Percentiles rank a stretch among this genome's conserved stretches.
These are phyloP conservation scores for Oreortyx pictus DNA, from an alignment of 2,797 vertebrate genomes.

Conservation along the genomic window DNA sequence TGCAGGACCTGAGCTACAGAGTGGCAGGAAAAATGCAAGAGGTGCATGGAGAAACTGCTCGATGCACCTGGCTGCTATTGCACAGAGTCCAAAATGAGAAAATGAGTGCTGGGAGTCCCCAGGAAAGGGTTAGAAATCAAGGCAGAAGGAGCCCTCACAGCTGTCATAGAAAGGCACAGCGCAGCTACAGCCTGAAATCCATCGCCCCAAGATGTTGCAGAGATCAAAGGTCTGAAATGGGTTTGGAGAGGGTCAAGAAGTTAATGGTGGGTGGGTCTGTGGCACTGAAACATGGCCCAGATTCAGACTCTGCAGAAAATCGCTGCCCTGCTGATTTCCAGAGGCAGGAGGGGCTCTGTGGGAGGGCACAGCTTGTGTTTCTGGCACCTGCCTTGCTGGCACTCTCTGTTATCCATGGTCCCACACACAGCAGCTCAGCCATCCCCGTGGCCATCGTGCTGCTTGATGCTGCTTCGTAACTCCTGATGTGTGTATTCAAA, in stretches of 20 bases:
- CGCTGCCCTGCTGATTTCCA: not conserved
- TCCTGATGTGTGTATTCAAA: not conserved
- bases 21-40: not conserved
- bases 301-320: not conserved
- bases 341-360: not conserved
- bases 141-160: not conserved
- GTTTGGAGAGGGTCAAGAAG: not conserved
- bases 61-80: not conserved
- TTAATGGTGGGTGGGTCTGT: not conserved
- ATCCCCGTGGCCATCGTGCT: too few relatives aligned
- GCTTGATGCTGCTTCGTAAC: not conserved
- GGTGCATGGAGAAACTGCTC: not conserved
- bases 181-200: not conserved
- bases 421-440: not conserved
- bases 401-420: rapidly evolving
- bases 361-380: not conserved
- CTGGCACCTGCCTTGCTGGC: not conserved
- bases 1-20: not conserved
- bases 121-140: not conserved
- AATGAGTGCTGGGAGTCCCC: not conserved
- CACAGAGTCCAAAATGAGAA: not conserved
- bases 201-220: rapidly evolving
- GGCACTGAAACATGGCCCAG: not conserved
- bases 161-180: not conserved
- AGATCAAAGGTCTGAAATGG: not conserved